Base-by-base conservation (phyloP, 1,140 invertebrate species). In the Zaprionus africanus region DNA sequence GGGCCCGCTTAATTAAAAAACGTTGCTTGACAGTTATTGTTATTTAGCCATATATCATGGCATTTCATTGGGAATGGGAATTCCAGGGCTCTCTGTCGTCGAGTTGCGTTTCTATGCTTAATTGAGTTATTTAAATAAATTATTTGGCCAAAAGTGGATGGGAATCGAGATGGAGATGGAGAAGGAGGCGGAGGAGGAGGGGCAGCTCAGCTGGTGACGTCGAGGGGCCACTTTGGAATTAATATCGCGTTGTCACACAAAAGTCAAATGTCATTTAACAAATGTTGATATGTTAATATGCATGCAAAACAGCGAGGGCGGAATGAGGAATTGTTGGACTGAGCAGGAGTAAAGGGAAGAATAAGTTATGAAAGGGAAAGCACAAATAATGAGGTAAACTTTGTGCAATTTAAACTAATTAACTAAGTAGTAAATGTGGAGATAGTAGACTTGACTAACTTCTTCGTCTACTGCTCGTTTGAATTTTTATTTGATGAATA, bases 111-210 rank as follows among this genome's bases (percentile, higher is more conserved):
- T 43, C 88, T 81, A 88, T 88, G 84, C 84, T 84, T 88, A 88
- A 88, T 88, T 88, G 84, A 88, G 84, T 88, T 88, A 88, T 88
- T 88, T 88, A 88, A 88, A 88, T 88, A 88, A 81, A 90, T 90
- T 88, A 88, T 84, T 90, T 88, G 75, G 78, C 82, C 64, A 81
- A 72, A 84, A 78, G 67, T 53, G 22, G 72, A 69, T 17, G 38
- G 60, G 70, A 34, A 34, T 34, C 31, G 9, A 34, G 31, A 34
- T 9, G 31, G 9, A 71, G 76, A 62, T 66, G 54, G 5, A 28
- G 46, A 58, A 11, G 56, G 41, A 13, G 36, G 2, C 0, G 12
- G 3, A 12, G 36, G 3, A 13, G 4, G 34, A 13, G 41, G 41
- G 41, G 41, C 28, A 31, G 28, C 28, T 31, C 28, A 54, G 49